A percentile compares a stretch with the other conserved stretches of the same genome.
These are phyloP conservation scores for Fistularia commersonii DNA, from an alignment of 2,797 vertebrate species.

Conservation along the genomic window DNA sequence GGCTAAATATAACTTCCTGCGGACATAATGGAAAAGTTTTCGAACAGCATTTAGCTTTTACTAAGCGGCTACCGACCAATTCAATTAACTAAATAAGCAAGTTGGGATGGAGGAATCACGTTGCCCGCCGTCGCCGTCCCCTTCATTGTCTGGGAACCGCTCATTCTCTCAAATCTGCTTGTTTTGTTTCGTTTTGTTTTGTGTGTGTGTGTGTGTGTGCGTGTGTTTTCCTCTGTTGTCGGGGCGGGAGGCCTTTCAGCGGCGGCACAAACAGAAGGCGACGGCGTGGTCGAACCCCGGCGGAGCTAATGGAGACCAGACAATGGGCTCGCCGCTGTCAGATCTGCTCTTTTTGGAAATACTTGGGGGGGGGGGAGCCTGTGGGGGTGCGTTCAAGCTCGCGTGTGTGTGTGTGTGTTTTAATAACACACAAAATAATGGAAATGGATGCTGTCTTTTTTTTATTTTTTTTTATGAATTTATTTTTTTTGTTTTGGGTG, in stretches of 20 bases:
- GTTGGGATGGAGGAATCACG: conserved; percentile 20
- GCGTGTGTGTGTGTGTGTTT: too few relatives aligned
- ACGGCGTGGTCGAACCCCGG: conserved; percentile 32
- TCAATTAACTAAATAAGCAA: conserved; percentile 37
- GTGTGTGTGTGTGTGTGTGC: too few relatives aligned
- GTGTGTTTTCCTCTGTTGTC: conserved; percentile 27
- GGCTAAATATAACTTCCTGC: conserved; percentile 32
- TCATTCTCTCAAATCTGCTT: conserved; percentile 27
- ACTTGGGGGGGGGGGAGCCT: conserved; percentile 1
- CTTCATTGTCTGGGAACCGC: conserved; percentile 34
- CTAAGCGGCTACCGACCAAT: conserved; percentile 12
- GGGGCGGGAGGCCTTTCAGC: conserved; percentile 32
- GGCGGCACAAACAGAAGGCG: conserved; percentile 34
- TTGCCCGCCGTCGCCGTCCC: conserved; percentile 23
- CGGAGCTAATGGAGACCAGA: conserved; percentile 45
- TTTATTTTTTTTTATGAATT: too few relatives aligned
- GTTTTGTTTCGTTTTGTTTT: conserved; percentile 33
- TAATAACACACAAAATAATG: too few relatives aligned
- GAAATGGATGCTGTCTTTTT: too few relatives aligned
- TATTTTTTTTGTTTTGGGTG: too few relatives aligned
- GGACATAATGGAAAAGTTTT: conserved; percentile 30
- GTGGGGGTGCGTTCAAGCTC: neutral
- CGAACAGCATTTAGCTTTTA: conserved; percentile 28
- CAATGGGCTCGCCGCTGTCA: conserved; percentile 36
- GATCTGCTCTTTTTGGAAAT: conserved; percentile 31